Conservation (phyloP, 2,888 invertebrate species). For the Rhaphigaster nebulosa region DNA sequence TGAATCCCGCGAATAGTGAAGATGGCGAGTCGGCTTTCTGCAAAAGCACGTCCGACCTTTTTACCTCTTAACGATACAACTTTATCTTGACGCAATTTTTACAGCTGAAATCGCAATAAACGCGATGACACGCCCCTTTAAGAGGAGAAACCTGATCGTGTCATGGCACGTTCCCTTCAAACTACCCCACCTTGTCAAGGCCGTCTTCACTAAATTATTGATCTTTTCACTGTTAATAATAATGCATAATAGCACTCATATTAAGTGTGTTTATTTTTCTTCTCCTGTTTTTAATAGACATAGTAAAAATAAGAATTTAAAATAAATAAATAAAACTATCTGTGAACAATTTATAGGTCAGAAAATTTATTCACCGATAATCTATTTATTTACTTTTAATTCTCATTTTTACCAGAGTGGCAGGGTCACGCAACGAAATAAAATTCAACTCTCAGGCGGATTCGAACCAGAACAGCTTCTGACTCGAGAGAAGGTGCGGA, state of each 20-base stretch:
- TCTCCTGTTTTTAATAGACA: too few species aligned
- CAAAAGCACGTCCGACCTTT: neutral
- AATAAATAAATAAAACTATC: too few species aligned
- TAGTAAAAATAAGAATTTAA: too few species aligned
- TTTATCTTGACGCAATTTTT: neutral
- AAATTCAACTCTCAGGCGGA: too few species aligned
- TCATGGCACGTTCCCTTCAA: neutral
- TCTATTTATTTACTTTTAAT: too few species aligned
- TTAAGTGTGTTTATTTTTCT: neutral
- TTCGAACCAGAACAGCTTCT: too few species aligned
- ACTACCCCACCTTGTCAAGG: neutral
- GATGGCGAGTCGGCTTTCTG: neutral
- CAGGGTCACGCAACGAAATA: too few species aligned
- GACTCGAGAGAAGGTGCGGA: too few species aligned
- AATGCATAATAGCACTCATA: neutral
- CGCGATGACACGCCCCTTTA: neutral
- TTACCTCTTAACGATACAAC: slow-evolving; percentile 28
- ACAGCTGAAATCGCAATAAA: neutral
- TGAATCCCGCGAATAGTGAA: neutral
- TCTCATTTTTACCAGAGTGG: too few species aligned
- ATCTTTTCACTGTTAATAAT: neutral
- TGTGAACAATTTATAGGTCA: too few species aligned
- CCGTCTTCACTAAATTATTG: neutral
- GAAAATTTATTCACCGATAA: too few species aligned
- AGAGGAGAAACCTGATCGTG: neutral